phyloP scores from a whole-genome alignment of 1,140 invertebrate genomes.

The Achroia grisella region DNA sequence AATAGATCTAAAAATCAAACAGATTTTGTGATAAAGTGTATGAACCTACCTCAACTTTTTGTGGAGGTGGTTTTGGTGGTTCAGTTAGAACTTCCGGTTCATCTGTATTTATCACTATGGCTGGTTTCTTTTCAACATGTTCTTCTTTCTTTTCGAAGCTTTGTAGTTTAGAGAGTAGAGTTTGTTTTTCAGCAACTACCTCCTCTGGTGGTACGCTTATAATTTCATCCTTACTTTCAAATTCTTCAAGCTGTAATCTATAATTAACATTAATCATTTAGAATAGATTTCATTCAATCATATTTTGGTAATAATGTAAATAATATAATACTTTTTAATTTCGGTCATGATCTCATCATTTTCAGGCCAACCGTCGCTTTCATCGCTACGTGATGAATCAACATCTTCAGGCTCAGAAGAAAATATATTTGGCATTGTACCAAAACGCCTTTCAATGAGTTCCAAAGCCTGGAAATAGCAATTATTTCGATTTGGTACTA shows the following conservation, averaged over 20 bases:
- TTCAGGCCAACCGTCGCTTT: conserved; percentile 51
- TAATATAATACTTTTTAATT: conserved; percentile 50
- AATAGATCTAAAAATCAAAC: too few relatives aligned
- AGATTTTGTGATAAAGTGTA: conserved; percentile 1
- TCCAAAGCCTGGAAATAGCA: conserved; percentile 79
- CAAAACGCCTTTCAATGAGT: conserved; percentile 88
- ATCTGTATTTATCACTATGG: conserved; percentile 11
- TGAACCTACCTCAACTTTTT: conserved; percentile 40
- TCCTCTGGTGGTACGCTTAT: conserved; percentile 45
- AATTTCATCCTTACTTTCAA: conserved; percentile 29
- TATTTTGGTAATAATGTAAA: neutral
- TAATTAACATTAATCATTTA: neutral
- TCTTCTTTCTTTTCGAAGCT: conserved; percentile 48
- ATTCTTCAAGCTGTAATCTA: conserved; percentile 49
- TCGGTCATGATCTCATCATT: conserved; percentile 65
- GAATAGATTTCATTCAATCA: neutral
- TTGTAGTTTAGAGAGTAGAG: conserved; percentile 47
- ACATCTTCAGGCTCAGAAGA: conserved; percentile 37
- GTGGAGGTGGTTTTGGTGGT: conserved; percentile 17
- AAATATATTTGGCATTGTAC: conserved; percentile 73
- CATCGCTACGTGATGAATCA: conserved; percentile 41
- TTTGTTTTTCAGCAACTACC: conserved; percentile 51
- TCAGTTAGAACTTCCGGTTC: conserved; percentile 14
- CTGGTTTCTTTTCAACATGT: conserved; percentile 5
- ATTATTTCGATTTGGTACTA: too few relatives aligned